Base-by-base conservation (phyloP, 1,140 invertebrate genomes). In the Anthonomus grandis region DNA sequence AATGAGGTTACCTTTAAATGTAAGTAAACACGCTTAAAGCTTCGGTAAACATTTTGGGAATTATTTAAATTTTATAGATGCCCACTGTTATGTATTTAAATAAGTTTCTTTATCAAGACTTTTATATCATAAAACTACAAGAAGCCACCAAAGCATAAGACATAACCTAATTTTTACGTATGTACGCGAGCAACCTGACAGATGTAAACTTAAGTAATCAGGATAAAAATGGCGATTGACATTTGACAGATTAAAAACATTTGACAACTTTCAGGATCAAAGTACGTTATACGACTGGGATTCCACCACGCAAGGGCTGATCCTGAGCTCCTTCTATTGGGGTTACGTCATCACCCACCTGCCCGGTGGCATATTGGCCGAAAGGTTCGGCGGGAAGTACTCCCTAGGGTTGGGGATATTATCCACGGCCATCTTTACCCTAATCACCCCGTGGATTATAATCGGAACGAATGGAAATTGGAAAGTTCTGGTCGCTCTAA, bases 301-400 rank as follows among this genome's bases (percentile, higher is more conserved):
- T 57, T 79, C 82, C 65, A 74, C 78, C 31, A 81, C 80, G 0
- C 85, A 87, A 74, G 85, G 86, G 17, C 62, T 87, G 13, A 82
- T 85, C 58, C 34, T 71, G 17, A 81, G 83, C 22, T 79, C 86
- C 0, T 89, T 89, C 62, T 89, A 86, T 70, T 86, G 82, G 70
- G 87, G 87, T 5, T 90, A 90, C 63, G 81, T 89, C 3, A 63
- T 88, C 0, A 86, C 84, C 1, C 86, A 89, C 62, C 52, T 89
- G 1, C 87, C 87, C 1, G 89, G 88, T 1, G 89, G 87, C 0
- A 78, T 87, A 48, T 65, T 91, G 37, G 84, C 89, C 1, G 87
- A 90, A 62, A 78, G 78, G 45, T 91, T 87, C 57, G 86, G 86
- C 0, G 87, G 86, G 3, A 90, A 91, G 66, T 81, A 86, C 63